Conservation (phyloP, 37 sponge, comb jelly and placozoan species). For the Lycopodina hypogea region DNA sequence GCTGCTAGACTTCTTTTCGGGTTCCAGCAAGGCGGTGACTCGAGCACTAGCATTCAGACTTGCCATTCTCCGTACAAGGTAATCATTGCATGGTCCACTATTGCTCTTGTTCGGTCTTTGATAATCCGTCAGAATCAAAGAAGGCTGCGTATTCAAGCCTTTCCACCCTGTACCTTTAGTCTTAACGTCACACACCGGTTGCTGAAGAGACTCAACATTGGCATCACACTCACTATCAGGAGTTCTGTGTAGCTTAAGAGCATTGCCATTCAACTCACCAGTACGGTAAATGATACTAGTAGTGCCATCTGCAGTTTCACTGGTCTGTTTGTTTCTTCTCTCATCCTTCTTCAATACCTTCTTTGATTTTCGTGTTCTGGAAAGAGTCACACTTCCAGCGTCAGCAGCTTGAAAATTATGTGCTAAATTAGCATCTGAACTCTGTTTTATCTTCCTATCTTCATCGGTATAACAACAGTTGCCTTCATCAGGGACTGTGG, state of each 20-base stretch:
- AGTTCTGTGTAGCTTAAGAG: background rate
- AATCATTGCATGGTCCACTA: background rate
- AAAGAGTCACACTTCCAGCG: background rate
- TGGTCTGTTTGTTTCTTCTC: too few species aligned
- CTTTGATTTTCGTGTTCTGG: background rate
- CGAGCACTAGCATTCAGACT: constrained; percentile 65
- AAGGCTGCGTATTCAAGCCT: background rate
- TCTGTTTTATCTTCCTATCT: background rate
- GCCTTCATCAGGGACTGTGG: background rate
- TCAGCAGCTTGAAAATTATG: background rate
- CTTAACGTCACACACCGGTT: too few species aligned
- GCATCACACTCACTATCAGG: background rate
- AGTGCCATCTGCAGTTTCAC: too few species aligned
- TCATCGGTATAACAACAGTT: background rate
- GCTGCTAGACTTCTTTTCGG: constrained; percentile 1
- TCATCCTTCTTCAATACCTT: background rate
- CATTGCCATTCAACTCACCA: background rate
- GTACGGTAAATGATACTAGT: too few species aligned
- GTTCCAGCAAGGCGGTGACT: constrained; percentile 44
- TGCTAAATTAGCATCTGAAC: constrained; percentile 11
- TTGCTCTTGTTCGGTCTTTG: background rate
- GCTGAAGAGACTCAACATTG: too few species aligned
- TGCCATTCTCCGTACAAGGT: constrained; percentile 42
- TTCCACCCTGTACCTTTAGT: background rate
- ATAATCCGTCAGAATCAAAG: constrained; percentile 5